Evolutionary conservation across 2,797 vertebrate genomes (phyloP), one percentile per base, ranked within the genome.

Genomic region (Merluccius polli): DNA sequence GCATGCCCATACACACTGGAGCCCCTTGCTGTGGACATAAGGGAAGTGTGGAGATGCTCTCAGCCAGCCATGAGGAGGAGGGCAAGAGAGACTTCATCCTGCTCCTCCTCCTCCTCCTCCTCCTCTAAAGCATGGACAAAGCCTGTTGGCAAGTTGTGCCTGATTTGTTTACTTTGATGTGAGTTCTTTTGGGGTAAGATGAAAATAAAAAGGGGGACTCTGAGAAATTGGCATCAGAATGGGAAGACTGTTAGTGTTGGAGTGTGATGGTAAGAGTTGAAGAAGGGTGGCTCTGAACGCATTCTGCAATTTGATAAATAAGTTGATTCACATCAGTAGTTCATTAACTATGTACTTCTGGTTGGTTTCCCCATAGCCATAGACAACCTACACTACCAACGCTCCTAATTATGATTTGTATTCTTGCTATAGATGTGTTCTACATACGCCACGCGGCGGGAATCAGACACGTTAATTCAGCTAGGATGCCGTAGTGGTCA

Each of bases 161-260:
- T 82, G 84, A 24, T 82, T 88, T 93, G 87, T 92, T 89, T 92
- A 86, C 82, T 87, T 81, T 85, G 86, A 91, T 87, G 86, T 9
- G 87, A 87, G 89, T 87, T 85, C 73, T 87, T 87, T 86, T 84
- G 87, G 81, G 24, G 59, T 52, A 6, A 12, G 38, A 12, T 1
- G 2, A 16, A 41, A 15, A 16, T 41, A 10, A 15, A 2, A 15
- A 41, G 13, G 38, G 12, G 36, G 36, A 38, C 44, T 48, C 21
- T 4, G 18, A 21, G 44, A 48, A 21, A 18, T 48, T 15, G 3
- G 16, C 44, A 48, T 48, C 44, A 48, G 52, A 9, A 59, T 59
- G 1, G 2, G 7, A 59, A 7, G 52, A 59, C 5, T n/a, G 52
- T 24, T 59, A 10, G 52, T 24, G 21, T 59, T 59, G 52, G 52